Conservation (phyloP, 2,888 invertebrate genomes). For the Acrobasis repandana region DNA sequence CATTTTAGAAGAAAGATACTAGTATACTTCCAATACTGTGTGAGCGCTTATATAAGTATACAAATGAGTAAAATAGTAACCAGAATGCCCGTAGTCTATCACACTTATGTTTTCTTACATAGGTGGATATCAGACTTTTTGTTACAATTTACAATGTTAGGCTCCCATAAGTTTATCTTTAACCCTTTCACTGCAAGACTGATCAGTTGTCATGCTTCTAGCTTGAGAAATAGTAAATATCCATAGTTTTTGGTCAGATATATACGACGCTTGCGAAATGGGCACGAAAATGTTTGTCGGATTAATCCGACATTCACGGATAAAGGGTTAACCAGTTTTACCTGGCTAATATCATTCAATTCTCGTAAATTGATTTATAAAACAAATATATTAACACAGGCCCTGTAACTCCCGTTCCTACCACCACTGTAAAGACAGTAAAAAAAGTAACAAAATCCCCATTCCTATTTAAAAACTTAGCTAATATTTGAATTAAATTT, state of each 20-base stretch:
- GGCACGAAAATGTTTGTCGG: no score
- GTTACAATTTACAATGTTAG: conserved; percentile 18
- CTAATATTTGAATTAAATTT: conserved; percentile 85
- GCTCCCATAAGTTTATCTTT: neutral
- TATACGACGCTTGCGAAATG: no score
- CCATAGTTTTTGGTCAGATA: no score
- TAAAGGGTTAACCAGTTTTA: neutral
- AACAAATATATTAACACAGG: conserved; percentile 82
- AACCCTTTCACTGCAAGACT: no score
- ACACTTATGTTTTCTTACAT: conserved; percentile 4
- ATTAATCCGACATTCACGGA: no score
- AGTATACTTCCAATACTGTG: neutral
- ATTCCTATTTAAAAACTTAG: conserved; percentile 84
- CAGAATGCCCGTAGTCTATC: neutral
- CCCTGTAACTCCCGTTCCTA: conserved; percentile 89
- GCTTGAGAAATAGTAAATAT: no score
- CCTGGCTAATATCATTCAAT: conserved; percentile 36
- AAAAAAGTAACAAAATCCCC: conserved; percentile 75
- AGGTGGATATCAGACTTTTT: conserved; percentile 26
- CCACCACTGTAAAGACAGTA: conserved; percentile 85
- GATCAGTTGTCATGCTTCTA: no score
- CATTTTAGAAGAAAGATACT: neutral
- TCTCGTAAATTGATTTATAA: conserved; percentile 63
- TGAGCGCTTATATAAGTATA: neutral
- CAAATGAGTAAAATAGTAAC: neutral